phyloP scores from a whole-genome alignment of 1,140 invertebrate species.

The Limonius californicus region DNA sequence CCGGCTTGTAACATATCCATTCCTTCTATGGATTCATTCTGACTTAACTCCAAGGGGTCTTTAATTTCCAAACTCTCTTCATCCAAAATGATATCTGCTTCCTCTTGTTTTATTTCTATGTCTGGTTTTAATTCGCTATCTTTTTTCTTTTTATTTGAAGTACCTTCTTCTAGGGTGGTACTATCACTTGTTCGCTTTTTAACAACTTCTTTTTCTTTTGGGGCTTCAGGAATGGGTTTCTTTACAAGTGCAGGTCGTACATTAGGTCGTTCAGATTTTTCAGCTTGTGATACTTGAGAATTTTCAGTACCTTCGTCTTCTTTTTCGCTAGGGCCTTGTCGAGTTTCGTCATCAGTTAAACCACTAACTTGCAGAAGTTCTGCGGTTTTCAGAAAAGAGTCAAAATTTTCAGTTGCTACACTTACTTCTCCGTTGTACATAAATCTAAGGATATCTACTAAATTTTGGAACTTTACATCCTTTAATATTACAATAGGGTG shows the following conservation, averaged over 20 bases:
- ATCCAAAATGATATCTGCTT: not conserved
- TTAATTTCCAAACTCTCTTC: not conserved
- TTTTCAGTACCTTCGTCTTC: not conserved
- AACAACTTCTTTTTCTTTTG: not conserved
- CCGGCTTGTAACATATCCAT: not conserved
- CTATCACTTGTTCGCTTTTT: not conserved
- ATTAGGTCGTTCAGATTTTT: not conserved
- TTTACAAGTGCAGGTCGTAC: not conserved
- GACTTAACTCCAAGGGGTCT: not conserved
- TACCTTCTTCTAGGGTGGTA: not conserved
- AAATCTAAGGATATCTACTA: constrained; percentile 3
- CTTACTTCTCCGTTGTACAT: constrained; percentile 17
- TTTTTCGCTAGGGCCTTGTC: not conserved
- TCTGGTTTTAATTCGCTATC: not conserved
- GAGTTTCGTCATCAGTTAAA: constrained; percentile 10
- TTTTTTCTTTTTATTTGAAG: not conserved
- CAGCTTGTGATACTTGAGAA: too few relatives aligned
- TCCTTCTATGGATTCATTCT: not conserved
- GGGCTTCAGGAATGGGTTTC: not conserved
- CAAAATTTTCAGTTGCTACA: constrained; percentile 17
- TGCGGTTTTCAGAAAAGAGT: constrained; percentile 14
- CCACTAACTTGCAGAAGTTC: constrained; percentile 18
- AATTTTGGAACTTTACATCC: constrained; percentile 11
- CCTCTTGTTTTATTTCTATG: not conserved
- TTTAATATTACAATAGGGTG: constrained; percentile 10